A percentile compares a stretch with the other conserved stretches of the same genome.
phyloP scores from a whole-genome alignment of 2,888 invertebrate species.

The Tiphia femorata region DNA sequence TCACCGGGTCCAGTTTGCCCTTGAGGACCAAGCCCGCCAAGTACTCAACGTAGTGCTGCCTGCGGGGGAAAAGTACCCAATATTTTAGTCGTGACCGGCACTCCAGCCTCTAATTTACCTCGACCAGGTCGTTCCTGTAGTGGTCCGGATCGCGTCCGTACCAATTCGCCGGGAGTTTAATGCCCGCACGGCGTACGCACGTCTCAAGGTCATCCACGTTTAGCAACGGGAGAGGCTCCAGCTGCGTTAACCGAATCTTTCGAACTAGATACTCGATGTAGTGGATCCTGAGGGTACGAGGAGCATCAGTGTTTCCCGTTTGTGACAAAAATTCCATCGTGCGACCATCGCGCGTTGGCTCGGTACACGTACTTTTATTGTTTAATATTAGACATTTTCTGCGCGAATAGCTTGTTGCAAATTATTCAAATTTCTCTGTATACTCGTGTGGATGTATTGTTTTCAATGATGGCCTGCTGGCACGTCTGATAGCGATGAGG shows the following conservation, averaged over 20 bases:
- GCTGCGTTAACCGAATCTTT: constrained; percentile 77
- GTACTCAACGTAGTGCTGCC: constrained; percentile 96
- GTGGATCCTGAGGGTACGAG: constrained; percentile 82
- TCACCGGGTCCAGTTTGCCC: constrained; percentile 88
- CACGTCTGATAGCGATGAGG: no score
- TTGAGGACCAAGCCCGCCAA: constrained; percentile 89
- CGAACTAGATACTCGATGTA: constrained; percentile 91
- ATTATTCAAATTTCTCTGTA: no score
- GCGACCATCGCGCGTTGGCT: no score
- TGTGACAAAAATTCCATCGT: no score
- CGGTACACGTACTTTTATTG: no score
- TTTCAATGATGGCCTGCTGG: no score
- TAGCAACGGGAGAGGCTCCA: constrained; percentile 86
- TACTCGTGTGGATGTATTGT: no score
- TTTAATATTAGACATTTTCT: no score
- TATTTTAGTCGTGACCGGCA: constrained; percentile 51
- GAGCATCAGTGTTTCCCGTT: no score
- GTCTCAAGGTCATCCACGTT: constrained; percentile 86
- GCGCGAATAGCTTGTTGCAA: no score
- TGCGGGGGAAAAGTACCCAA: constrained; percentile 72
- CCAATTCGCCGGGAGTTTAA: constrained; percentile 81
- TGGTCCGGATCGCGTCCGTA: constrained; percentile 74
- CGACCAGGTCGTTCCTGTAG: constrained; percentile 69
- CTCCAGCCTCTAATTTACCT: constrained; percentile 66
- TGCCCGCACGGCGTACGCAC: constrained; percentile 80